Evolutionary conservation across 2,797 vertebrate genomes (phyloP).

Genomic region (Cirrhinus molitorella): DNA sequence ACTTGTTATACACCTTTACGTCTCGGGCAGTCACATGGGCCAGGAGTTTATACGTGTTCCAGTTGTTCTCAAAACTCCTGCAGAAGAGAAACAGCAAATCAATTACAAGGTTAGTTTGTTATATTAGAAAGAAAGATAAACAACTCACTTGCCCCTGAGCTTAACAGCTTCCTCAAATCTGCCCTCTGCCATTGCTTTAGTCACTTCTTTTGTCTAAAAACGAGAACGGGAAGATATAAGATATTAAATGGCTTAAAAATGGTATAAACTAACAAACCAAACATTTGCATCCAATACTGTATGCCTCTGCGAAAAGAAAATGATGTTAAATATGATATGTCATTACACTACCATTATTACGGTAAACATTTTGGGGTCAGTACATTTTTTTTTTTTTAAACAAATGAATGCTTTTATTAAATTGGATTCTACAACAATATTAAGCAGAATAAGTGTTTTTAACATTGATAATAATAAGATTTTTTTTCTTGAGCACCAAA

Average conservation of each 20-base stretch:
- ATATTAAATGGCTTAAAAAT: not conserved
- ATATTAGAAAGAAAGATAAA: not conserved
- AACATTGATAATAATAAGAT: not conserved
- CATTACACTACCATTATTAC: not conserved
- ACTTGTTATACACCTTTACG: constrained; percentile 79
- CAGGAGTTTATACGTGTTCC: constrained; percentile 93
- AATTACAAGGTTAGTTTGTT: not conserved
- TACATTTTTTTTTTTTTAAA: not conserved
- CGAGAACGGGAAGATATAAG: not conserved
- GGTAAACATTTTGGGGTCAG: not conserved
- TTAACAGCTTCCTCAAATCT: constrained; percentile 89
- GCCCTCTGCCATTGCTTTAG: constrained; percentile 88
- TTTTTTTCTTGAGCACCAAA: not conserved
- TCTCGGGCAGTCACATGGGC: constrained; percentile 89
- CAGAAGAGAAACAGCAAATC: constrained; percentile 16
- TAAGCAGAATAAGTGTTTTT: not conserved
- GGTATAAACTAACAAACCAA: not conserved
- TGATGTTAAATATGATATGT: not conserved
- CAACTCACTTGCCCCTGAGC: constrained; percentile 88
- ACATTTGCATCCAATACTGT: not conserved
- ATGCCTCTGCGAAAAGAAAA: not conserved
- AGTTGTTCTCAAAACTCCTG: constrained; percentile 97
- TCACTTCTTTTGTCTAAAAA: constrained; percentile 92
- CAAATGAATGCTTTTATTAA: no score
- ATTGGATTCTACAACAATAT: no score